A percentile compares a stretch with the other conserved stretches of the same genome.
Evolutionary conservation across 2,113 vertebrate genomes (phyloP).

Genomic region (Axis porcinus): DNA sequence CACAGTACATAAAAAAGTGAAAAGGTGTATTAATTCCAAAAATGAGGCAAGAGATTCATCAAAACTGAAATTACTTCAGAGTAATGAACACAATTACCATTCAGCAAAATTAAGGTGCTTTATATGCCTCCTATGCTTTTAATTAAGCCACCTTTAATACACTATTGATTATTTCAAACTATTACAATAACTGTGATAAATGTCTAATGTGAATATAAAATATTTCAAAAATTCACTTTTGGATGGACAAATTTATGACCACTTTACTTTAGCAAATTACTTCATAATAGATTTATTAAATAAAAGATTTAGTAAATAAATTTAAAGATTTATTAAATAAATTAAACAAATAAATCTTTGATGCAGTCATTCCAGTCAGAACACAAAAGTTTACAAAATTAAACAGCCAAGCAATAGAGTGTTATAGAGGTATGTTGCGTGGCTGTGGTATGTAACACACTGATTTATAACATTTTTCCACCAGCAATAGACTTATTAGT

Average conservation of each 20-base stretch:
- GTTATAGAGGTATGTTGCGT: neutral
- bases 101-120: neutral
- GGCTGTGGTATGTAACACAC: neutral
- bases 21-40: neutral
- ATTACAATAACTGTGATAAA: constrained; percentile 22
- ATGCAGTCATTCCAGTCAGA: neutral
- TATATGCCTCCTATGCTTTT: neutral
- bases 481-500: neutral
- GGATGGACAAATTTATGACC: neutral
- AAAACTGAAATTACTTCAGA: constrained; percentile 21
- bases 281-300: neutral
- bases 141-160: constrained; percentile 36
- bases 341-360: neutral
- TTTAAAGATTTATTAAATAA: neutral
- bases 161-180: constrained; percentile 32
- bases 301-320: neutral
- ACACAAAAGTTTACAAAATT: neutral
- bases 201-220: neutral
- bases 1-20: neutral
- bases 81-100: constrained; percentile 1
- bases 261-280: neutral
- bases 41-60: neutral
- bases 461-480: neutral
- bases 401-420: neutral
- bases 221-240: neutral